Conservation (phyloP, 1,140 invertebrate species). For the Arion vulgaris region DNA sequence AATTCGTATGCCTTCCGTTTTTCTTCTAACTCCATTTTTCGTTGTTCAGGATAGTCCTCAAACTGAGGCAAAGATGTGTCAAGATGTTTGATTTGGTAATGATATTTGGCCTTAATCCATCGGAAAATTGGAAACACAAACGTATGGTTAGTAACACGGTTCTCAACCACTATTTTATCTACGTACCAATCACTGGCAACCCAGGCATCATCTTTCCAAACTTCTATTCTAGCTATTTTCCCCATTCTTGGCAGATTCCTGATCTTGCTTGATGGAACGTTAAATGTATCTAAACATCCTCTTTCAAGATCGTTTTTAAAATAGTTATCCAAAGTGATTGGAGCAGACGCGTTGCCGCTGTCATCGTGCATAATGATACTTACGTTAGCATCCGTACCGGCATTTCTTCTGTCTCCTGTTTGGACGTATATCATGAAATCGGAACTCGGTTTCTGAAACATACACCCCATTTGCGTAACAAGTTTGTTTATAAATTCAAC, state of each 20-base stretch:
- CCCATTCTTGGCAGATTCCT: slow-evolving; percentile 54
- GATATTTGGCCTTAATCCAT: slow-evolving; percentile 71
- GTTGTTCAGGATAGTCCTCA: slow-evolving; percentile 67
- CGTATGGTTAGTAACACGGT: slow-evolving; percentile 62
- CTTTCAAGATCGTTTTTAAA: slow-evolving; percentile 73
- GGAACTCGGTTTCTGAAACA: slow-evolving; percentile 24
- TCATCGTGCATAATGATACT: slow-evolving; percentile 67
- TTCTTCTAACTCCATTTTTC: slow-evolving; percentile 69
- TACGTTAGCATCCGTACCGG: slow-evolving; percentile 73
- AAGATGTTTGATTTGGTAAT: slow-evolving; percentile 72
- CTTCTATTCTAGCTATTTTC: slow-evolving; percentile 65
- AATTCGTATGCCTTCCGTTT: slow-evolving; percentile 69
- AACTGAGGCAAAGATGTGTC: slow-evolving; percentile 73
- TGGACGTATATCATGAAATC: slow-evolving; percentile 67
- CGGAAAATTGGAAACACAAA: slow-evolving; percentile 73
- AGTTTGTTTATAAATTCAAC: too few relatives aligned
- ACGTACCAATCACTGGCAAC: slow-evolving; percentile 73
- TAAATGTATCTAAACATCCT: slow-evolving; percentile 68
- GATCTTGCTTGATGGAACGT: slow-evolving; percentile 51
- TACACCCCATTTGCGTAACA: slow-evolving; percentile 26
- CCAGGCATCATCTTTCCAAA: slow-evolving; percentile 72
- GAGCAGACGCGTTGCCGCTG: slow-evolving; percentile 54
- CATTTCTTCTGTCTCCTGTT: slow-evolving; percentile 71
- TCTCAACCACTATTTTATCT: slow-evolving; percentile 70
- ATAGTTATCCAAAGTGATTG: slow-evolving; percentile 67